A percentile compares a stretch with the other conserved stretches of the same genome.
phyloP scores from a whole-genome alignment of 2,113 vertebrate genomes.

The Thinocorus orbignyianus region DNA sequence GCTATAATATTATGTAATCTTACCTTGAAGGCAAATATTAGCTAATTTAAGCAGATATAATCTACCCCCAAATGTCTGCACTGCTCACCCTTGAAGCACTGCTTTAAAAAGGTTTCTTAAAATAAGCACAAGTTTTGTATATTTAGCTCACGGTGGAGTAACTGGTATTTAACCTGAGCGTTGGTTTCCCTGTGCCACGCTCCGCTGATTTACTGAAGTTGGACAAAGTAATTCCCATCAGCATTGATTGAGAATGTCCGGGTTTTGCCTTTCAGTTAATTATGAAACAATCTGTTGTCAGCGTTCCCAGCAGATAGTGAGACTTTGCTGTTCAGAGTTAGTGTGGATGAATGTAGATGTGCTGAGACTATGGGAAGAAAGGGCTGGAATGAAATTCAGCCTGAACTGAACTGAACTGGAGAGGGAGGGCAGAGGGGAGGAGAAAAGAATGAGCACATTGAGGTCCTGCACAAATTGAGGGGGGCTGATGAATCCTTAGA shows the following conservation, averaged over 20 bases:
- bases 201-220: slow-evolving; percentile 3
- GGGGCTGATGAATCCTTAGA: slow-evolving; percentile 19
- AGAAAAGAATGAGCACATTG: neutral
- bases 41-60: slow-evolving; percentile 20
- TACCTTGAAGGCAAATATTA: slow-evolving; percentile 16
- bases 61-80: slow-evolving; percentile 30
- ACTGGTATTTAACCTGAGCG: neutral
- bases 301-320: slow-evolving; percentile 36
- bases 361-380: slow-evolving; percentile 22
- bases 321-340: slow-evolving; percentile 50
- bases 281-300: slow-evolving; percentile 61
- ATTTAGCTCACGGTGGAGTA: neutral
- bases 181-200: neutral
- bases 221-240: slow-evolving; percentile 43
- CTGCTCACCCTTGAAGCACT: neutral
- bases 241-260: slow-evolving; percentile 57
- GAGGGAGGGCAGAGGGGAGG: neutral
- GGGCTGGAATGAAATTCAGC: slow-evolving; percentile 19
- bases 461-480: neutral
- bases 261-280: slow-evolving; percentile 68
- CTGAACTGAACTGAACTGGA: slow-evolving; percentile 31
- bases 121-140: slow-evolving; percentile 12
- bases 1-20: slow-evolving; percentile 4
- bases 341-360: slow-evolving; percentile 28
- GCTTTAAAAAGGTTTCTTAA: slow-evolving; percentile 11